Evolutionary conservation across 2,888 invertebrate species (phyloP).

Genomic region (Drosophila recens): DNA sequence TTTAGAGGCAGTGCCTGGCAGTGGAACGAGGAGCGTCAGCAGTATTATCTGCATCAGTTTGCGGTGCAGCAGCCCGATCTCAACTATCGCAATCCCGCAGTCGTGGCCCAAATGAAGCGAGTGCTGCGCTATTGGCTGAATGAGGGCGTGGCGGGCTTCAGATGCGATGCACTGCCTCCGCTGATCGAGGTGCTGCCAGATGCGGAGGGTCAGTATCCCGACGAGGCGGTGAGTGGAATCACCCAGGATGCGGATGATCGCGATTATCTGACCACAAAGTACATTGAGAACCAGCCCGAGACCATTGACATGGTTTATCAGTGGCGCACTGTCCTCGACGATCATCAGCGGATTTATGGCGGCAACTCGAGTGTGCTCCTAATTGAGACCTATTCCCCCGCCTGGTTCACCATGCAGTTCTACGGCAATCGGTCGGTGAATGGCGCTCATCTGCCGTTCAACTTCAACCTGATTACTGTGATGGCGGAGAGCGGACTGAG

Average conservation of each 20-base stretch:
- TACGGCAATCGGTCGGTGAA: constrained; percentile 86
- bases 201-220: constrained; percentile 87
- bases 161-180: constrained; percentile 94
- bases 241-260: constrained; percentile 84
- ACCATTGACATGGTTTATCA: constrained; percentile 89
- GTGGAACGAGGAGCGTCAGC: constrained; percentile 87
- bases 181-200: constrained; percentile 85
- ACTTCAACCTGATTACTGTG: constrained; percentile 87
- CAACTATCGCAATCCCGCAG: constrained; percentile 89
- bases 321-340: constrained; percentile 88
- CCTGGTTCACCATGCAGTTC: constrained; percentile 86
- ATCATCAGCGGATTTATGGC: constrained; percentile 85
- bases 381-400: constrained; percentile 88
- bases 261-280: constrained; percentile 86
- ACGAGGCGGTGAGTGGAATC: constrained; percentile 87
- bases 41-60: constrained; percentile 92
- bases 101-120: constrained; percentile 87
- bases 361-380: constrained; percentile 87
- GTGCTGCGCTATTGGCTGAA: constrained; percentile 93
- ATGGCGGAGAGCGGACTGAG: constrained; percentile 82
- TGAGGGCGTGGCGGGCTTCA: constrained; percentile 93
- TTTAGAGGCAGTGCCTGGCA: constrained; percentile 85
- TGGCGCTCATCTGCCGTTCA: constrained; percentile 89
- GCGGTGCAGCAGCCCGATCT: constrained; percentile 91
- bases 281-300: constrained; percentile 87